Evolutionary conservation across 2,797 vertebrate species (phyloP), one percentile per base, ranked within the genome.

Genomic region (Oreonectes daqikongensis): DNA sequence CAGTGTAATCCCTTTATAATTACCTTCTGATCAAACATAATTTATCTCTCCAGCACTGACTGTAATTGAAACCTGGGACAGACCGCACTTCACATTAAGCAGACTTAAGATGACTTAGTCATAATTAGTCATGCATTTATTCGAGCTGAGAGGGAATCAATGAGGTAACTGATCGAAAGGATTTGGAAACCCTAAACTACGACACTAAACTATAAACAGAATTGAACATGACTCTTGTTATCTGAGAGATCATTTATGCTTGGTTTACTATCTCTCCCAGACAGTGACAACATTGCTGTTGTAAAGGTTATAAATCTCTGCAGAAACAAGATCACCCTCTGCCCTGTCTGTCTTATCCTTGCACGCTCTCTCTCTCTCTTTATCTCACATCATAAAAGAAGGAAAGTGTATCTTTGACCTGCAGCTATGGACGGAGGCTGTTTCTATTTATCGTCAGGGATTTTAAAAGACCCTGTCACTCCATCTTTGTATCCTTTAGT

Each of bases 301-400:
- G 53, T 76, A 76, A 76, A 69, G 55, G 42, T 50, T 76, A 50
- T 76, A 68, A 59, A 75, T 75, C 64, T 60, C n/a, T 32, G 52
- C 50, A 59, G 28, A 75, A 69, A 61, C 26, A 60, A 69, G 74
- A 68, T 60, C 20, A 32, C 48, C 72, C 38, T 32, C 35, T 66
- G 61, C 24, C 35, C 61, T 57, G 12, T 60, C 55, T 76, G 10
- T 68, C 69, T 72, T 9, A 60, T n/a, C 30, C 53, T 28, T 0
- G 12, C 12, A 15, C 53, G 12, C 53, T 46, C 38, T 69, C 28
- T 46, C 66, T 28, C 44, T 68, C 46, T 18, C 38, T 28, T 15
- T 66, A 67, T 75, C 63, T 76, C 42, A 76, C 42, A 60, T 48
- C 74, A 69, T 69, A 76, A 76, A 68, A 69, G 50, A 26, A 55